phyloP scores from a whole-genome alignment of 2,113 vertebrate species.

The Ginglymostoma cirratum region DNA sequence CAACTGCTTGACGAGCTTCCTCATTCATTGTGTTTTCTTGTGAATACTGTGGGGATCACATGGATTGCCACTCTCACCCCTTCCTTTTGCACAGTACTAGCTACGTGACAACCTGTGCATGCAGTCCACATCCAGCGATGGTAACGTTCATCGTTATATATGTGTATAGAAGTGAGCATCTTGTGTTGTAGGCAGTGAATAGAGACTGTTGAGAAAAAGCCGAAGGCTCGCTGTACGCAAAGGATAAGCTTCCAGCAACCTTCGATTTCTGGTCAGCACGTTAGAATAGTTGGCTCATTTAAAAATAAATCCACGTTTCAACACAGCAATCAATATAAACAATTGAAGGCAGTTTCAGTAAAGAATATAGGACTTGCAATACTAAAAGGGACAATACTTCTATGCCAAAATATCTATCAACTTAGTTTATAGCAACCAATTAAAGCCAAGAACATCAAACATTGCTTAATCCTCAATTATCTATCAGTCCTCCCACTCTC shows the following conservation, averaged over 20 bases:
- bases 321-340: background rate
- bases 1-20: background rate
- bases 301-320: background rate
- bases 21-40: constrained; percentile 30
- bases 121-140: constrained; percentile 20
- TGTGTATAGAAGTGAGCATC: constrained; percentile 29
- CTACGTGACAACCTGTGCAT: constrained; percentile 4
- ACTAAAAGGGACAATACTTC: background rate
- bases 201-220: constrained; percentile 22
- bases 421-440: background rate
- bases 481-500: background rate
- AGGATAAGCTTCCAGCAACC: constrained; percentile 34
- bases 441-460: background rate
- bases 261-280: constrained; percentile 27
- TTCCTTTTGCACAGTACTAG: constrained; percentile 17
- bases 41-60: constrained; percentile 14
- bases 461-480: background rate
- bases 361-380: background rate
- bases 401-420: background rate
- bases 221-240: constrained; percentile 4
- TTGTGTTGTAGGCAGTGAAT: constrained; percentile 32
- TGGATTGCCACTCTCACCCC: background rate
- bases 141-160: background rate
- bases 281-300: background rate
- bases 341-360: constrained; percentile 8